phyloP scores from a whole-genome alignment of 2,888 invertebrate genomes.

The Pyrochroa serraticornis region DNA sequence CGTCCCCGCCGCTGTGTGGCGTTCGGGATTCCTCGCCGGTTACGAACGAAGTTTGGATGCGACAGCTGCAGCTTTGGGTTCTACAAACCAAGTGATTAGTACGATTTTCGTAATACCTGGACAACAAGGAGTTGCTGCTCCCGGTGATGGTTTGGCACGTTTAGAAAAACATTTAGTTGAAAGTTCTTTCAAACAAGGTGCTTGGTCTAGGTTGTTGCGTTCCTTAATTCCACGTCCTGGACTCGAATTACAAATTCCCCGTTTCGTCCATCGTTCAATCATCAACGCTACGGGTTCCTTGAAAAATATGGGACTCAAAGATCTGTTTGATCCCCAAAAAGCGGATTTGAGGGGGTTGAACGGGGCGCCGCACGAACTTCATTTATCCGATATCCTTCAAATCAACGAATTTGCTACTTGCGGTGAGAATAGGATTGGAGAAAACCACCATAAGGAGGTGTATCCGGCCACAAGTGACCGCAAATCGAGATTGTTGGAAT shows the following conservation, averaged over 20 bases:
- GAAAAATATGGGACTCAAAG: constrained; percentile 80
- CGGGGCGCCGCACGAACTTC: constrained; percentile 78
- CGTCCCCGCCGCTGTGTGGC: constrained; percentile 82
- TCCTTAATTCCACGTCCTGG: constrained; percentile 77
- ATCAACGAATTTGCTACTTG: constrained; percentile 84
- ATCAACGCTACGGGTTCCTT: constrained; percentile 81
- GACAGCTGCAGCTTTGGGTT: constrained; percentile 80
- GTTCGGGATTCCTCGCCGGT: constrained; percentile 78
- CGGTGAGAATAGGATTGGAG: constrained; percentile 73
- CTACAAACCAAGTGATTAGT: constrained; percentile 73
- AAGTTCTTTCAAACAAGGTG: constrained; percentile 68
- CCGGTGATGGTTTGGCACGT: constrained; percentile 75
- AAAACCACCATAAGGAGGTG: constrained; percentile 80
- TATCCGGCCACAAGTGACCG: constrained; percentile 72
- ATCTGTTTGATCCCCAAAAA: constrained; percentile 74
- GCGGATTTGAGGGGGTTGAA: constrained; percentile 86
- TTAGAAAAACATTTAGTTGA: constrained; percentile 74
- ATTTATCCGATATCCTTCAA: constrained; percentile 84
- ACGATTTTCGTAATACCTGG: constrained; percentile 85
- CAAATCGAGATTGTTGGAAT: constrained; percentile 24
- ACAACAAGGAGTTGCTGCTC: constrained; percentile 80
- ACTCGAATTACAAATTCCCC: constrained; percentile 81
- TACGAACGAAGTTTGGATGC: constrained; percentile 86
- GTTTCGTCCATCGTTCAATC: constrained; percentile 81
- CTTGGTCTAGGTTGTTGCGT: constrained; percentile 76